These are phyloP conservation scores for Adineta ricciae DNA, from an alignment of 2,888 invertebrate species.

Conservation along the genomic window DNA sequence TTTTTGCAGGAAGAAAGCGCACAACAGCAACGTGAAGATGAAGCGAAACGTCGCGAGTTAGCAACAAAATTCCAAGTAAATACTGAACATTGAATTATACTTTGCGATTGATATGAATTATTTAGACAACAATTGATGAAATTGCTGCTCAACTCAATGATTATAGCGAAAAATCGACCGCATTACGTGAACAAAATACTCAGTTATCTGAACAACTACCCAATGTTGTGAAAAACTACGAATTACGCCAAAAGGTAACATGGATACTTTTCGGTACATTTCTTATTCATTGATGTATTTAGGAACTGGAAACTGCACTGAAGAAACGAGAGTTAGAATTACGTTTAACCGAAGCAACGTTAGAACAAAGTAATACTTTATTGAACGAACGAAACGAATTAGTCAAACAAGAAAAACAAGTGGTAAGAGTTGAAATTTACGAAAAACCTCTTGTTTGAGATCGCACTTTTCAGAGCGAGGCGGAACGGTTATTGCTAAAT, in stretches of 20 bases:
- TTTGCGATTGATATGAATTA: too few relatives aligned
- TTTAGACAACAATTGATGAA: constrained; percentile 65
- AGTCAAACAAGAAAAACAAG: constrained; percentile 38
- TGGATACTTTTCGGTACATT: constrained; percentile 40
- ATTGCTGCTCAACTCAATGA: constrained; percentile 72
- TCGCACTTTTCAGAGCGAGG: constrained; percentile 25
- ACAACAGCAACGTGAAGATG: constrained; percentile 71
- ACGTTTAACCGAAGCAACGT: constrained; percentile 66
- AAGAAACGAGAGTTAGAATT: constrained; percentile 69
- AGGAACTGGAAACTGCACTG: constrained; percentile 57
- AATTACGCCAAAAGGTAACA: constrained; percentile 67
- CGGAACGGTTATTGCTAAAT: constrained; percentile 20
- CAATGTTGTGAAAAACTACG: constrained; percentile 69
- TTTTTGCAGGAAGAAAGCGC: constrained; percentile 65
- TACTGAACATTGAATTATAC: too few relatives aligned
- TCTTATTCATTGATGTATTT: constrained; percentile 47
- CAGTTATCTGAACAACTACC: constrained; percentile 74
- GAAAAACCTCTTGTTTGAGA: too few relatives aligned
- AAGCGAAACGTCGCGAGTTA: constrained; percentile 75
- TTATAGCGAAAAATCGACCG: constrained; percentile 74
- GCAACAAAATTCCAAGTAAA: constrained; percentile 68
- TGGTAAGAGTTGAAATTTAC: neutral
- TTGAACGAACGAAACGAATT: constrained; percentile 55
- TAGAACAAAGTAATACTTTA: constrained; percentile 58
- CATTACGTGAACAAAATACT: constrained; percentile 73